Percentiles rank a stretch among this genome's conserved stretches.
Evolutionary conservation across 2,888 invertebrate genomes (phyloP).

Genomic region (Germaria angustata): DNA sequence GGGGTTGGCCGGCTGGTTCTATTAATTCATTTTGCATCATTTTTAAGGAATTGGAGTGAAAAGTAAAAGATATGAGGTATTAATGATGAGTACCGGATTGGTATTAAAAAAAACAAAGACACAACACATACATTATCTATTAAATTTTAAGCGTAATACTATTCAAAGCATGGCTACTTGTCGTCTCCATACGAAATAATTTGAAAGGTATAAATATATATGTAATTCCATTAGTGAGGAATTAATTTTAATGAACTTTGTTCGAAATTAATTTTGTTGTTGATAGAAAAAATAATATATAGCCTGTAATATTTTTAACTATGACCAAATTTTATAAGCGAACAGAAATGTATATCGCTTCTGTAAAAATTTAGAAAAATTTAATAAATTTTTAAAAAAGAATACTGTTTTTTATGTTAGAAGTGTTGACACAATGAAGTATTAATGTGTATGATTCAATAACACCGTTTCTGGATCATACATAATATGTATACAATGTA

Average conservation of each 20-base stretch:
- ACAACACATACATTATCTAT: not conserved
- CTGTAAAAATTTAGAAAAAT: too few relatives aligned
- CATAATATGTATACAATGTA: not conserved
- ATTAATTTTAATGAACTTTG: too few relatives aligned
- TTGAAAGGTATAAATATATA: not conserved
- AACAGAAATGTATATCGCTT: too few relatives aligned
- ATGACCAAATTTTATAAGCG: too few relatives aligned
- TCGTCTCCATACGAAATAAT: not conserved
- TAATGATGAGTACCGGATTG: not conserved
- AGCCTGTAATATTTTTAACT: too few relatives aligned
- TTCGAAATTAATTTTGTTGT: too few relatives aligned
- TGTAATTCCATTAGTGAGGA: too few relatives aligned
- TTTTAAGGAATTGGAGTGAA: not conserved
- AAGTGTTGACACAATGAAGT: conserved; percentile 64
- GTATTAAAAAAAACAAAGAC: not conserved
- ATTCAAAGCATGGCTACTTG: too few relatives aligned
- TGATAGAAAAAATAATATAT: too few relatives aligned
- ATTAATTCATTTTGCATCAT: not conserved
- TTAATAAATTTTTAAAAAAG: too few relatives aligned
- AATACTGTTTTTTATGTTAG: too few relatives aligned
- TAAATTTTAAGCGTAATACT: not conserved
- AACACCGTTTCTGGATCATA: not conserved
- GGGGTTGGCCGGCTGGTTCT: conserved; percentile 26
- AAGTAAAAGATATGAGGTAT: conserved; percentile 17
- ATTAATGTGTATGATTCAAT: conserved; percentile 24